Conservation (phyloP, 2,888 invertebrate species). For the Sinhomidia bicolor region DNA sequence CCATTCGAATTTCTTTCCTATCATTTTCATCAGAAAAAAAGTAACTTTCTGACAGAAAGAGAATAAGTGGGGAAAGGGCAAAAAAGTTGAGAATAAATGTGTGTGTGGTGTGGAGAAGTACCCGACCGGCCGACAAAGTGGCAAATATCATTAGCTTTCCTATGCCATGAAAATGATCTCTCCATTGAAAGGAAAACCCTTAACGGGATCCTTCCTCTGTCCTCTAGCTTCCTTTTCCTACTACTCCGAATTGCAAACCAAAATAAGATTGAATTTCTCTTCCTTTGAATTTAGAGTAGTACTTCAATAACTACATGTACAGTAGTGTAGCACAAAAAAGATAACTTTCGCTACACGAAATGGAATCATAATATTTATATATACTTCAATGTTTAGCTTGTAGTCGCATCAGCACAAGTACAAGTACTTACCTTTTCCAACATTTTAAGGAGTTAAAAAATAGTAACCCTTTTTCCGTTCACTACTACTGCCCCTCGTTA, state of each 20-base stretch:
- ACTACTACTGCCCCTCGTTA: not conserved
- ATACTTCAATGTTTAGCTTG: not conserved
- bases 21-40: constrained; percentile 20
- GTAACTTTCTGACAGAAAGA: not conserved
- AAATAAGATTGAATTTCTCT: constrained; percentile 31
- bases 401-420: too few relatives aligned
- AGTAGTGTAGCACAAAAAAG: too few relatives aligned
- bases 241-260: not conserved
- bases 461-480: not conserved
- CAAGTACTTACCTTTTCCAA: not conserved
- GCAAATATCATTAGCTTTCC: constrained; percentile 56
- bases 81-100: not conserved
- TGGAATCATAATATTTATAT: not conserved
- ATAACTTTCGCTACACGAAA: too few relatives aligned
- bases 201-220: constrained; percentile 32
- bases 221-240: not conserved
- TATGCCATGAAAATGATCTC: constrained; percentile 49
- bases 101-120: constrained; percentile 28
- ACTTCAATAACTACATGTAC: not conserved
- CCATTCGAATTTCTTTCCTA: not conserved
- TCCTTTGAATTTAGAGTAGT: constrained; percentile 16
- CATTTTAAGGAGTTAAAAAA: not conserved
- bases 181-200: not conserved
- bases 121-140: constrained; percentile 24
- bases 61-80: not conserved